Evolutionary conservation across 2,888 invertebrate species (phyloP), one percentile per base, ranked within the genome.

Genomic region (Palloptera scutellata): DNA sequence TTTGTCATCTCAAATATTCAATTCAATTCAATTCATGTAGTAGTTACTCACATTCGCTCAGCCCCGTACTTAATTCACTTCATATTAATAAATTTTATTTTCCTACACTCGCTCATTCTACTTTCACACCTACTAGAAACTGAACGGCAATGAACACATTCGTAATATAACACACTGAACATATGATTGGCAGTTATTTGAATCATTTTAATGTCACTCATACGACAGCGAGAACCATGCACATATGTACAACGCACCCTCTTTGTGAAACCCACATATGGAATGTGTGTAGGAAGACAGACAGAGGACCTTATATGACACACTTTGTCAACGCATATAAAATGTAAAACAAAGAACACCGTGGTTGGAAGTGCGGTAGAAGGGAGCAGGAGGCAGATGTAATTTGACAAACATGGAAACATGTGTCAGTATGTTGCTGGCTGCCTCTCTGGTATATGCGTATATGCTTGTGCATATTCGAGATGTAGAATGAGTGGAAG

Each of bases 201-300:
- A 81, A 81, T 81, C 74, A 75, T 69, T 81, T 81, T 81, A 81
- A 76, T 81, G 81, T 81, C 81, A 79, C 72, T 75, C 77, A 75
- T 75, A 75, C 74, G 73, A 69, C 57, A 67, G 62, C 13, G 63
- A 30, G 48, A 10, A n/a, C n/a, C 15, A 48, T 15, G 11, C 11
- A 48, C 11, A 48, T n/a, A n/a, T n/a, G n/a, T n/a, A n/a, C n/a
- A n/a, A n/a, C n/a, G n/a, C n/a, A n/a, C n/a, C n/a, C n/a, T n/a
- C n/a, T n/a, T n/a, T n/a, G n/a, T n/a, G 5, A 15, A 13, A n/a
- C n/a, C 48, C n/a, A 13, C 11, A 15, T 48, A 11, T n/a, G 5
- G 15, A 48, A 11, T 48, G 48, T 8, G 48, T 5, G 48, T 10
- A 48, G 13, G 45, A 10, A 45, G 45, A 10, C 10, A 12, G 15